Evolutionary conservation across 2,888 invertebrate species (phyloP).

Genomic region (Esperia sulphurella): DNA sequence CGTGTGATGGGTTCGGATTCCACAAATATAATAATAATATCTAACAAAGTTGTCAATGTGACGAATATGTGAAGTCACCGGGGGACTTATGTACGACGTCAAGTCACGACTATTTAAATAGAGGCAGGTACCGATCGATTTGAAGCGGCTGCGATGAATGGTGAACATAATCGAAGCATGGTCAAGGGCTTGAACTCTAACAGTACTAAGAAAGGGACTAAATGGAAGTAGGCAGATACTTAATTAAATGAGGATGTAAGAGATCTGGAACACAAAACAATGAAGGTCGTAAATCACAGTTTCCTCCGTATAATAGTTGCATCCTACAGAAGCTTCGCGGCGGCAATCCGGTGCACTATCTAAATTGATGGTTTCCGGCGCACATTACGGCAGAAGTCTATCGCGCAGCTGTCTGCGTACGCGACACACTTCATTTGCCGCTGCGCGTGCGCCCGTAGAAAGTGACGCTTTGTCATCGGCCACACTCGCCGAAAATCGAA

Average conservation of each 20-base stretch:
- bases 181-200: conserved; percentile 1
- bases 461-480: conserved; percentile 68
- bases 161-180: neutral
- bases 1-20: conserved; percentile 22
- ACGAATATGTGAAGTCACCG: neutral
- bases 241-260: conserved; percentile 53
- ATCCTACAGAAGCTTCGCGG: conserved; percentile 69
- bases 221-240: conserved; percentile 17
- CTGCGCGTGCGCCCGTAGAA: conserved; percentile 72
- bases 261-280: conserved; percentile 67
- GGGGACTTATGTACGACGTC: conserved; percentile 1
- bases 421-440: conserved; percentile 76
- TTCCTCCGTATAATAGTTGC: conserved; percentile 71
- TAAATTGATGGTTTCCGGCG: conserved; percentile 77
- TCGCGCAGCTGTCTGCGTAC: conserved; percentile 68
- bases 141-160: neutral
- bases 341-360: conserved; percentile 72
- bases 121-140: neutral
- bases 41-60: conserved; percentile 14
- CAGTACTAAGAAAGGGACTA: neutral
- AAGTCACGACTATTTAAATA: conserved; percentile 5
- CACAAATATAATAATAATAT: conserved; percentile 17
- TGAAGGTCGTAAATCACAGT: conserved; percentile 73
- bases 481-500: conserved; percentile 59
- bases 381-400: conserved; percentile 62